phyloP scores from a whole-genome alignment of 2,888 invertebrate species.

The Apoda limacodes region DNA sequence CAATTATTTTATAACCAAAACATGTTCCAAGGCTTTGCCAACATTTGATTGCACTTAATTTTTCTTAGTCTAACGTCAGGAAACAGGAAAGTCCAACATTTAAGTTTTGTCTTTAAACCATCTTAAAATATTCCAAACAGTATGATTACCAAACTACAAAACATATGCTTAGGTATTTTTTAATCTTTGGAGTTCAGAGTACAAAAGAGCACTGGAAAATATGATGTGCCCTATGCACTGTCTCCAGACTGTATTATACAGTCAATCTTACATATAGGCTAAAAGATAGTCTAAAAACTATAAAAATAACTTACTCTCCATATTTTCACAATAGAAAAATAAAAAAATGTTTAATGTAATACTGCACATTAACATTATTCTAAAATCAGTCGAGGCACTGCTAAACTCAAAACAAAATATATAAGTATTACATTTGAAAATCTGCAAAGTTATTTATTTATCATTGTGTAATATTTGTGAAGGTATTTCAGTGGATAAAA shows the following conservation, averaged over 20 bases:
- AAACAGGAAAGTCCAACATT: slow-evolving; percentile 31
- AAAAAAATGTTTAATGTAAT: slow-evolving; percentile 58
- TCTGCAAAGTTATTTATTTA: slow-evolving; percentile 27
- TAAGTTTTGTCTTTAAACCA: slow-evolving; percentile 35
- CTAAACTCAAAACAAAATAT: slow-evolving; percentile 41
- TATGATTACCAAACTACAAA: slow-evolving; percentile 23
- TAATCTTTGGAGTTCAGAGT: slow-evolving; percentile 46
- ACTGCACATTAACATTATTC: slow-evolving; percentile 61
- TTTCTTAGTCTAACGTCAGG: slow-evolving; percentile 34
- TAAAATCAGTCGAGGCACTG: slow-evolving; percentile 61
- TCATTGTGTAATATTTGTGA: slow-evolving; percentile 31
- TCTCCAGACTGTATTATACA: slow-evolving; percentile 37
- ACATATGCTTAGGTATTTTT: slow-evolving; percentile 19
- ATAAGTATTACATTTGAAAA: slow-evolving; percentile 27
- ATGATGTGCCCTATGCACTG: slow-evolving; percentile 28
- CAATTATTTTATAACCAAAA: slow-evolving; percentile 45
- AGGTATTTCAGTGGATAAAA: slow-evolving; percentile 33
- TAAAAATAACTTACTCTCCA: slow-evolving; percentile 59
- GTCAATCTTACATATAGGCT: slow-evolving; percentile 31
- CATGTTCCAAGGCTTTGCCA: slow-evolving; percentile 58
- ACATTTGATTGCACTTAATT: slow-evolving; percentile 57
- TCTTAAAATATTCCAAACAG: slow-evolving; percentile 30
- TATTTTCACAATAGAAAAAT: slow-evolving; percentile 54
- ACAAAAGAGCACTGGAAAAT: slow-evolving; percentile 37
- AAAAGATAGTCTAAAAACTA: slow-evolving; percentile 43